Evolutionary conservation across 2,113 vertebrate genomes (phyloP), one percentile per base, ranked within the genome.

Genomic region (Stegastes partitus): DNA sequence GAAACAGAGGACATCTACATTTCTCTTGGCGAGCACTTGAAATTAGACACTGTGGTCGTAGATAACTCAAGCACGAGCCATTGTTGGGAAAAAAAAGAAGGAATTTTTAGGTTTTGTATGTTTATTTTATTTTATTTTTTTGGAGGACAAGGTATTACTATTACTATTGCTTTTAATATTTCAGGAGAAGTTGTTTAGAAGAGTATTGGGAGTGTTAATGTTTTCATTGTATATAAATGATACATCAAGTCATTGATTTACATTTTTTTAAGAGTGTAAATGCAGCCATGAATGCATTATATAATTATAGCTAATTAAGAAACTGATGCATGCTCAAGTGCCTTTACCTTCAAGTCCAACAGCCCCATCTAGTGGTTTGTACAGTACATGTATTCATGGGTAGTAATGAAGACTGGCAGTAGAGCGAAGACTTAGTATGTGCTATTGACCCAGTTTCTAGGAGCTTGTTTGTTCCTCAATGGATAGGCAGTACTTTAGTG

Each of bases 331-430:
- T 15, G 4, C 11, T 1, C 10, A 5, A n/a, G 56, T 18, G 37
- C 18, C 3, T 12, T 56, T 1, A 3, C 68, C 53, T 42, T 78
- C 49, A 53, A 84, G 83, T 77, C 23, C 89, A 85, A 64, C 75
- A 90, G 56, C 86, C 16, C 90, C 92, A 92, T 82, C 92, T 90
- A 79, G 89, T 89, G 93, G 89, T 23, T 0, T 0, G 3, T 11
- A 21, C 1, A 9, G 34, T 0, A 5, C 6, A 53, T 14, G 39
- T 9, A 0, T n/a, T 15, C 0, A 0, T 25, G 2, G 3, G 12
- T n/a, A 2, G 0, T 2, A 55, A 8, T 26, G 4, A 18, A 14
- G n/a, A 51, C 19, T 21, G 0, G 9, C 4, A 31, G 26, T 26
- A 11, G 0, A 74, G 47, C 51, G 11, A 56, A 28, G 16, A 11